Evolutionary conservation across 2,113 vertebrate species (phyloP), one percentile per base, ranked within the genome.

Genomic region (Sorex fumeus): DNA sequence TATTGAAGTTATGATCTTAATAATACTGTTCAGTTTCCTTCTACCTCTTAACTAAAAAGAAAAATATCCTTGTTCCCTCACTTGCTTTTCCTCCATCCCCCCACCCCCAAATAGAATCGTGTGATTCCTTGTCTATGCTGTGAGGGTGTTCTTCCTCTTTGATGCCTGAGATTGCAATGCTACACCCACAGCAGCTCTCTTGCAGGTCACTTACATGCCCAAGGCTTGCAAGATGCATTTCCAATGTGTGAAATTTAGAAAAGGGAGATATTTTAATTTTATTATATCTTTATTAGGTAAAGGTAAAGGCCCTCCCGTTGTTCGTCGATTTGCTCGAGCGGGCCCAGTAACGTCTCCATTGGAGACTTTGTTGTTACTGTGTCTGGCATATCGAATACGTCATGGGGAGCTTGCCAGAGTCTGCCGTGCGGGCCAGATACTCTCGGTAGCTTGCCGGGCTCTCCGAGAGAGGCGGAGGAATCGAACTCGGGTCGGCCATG

Each of bases 11-110:
- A 19, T 25, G 50, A 74, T 45, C 40, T 77, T 90, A 34, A 30
- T 69, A 85, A 43, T 32, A 69, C 5, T 30, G 15, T 79, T 84
- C 78, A 50, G 30, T 78, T 89, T 93, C 66, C 45, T 92, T 60
- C n/a, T 83, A 1, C 50, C 21, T 91, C 53, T 85, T 43, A 3
- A 79, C 10, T 69, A 74, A 30, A 86, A 78, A 34, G 2, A 12
- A n/a, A 30, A 34, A 32, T 36, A 1, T 9, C 53, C 2, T 85
- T 8, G 27, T 62, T 8, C 15, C 25, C 53, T 85, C 18, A 32
- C 53, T 67, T 67, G 5, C 2, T 2, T 47, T 87, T 77, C 64
- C 28, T 66, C 64, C 28, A 27, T 30, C 28, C 9, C 30, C 25
- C 64, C 28, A 1, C 30, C 25, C 64, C 27, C 11, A 66, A 66